Evolutionary conservation across 2,113 vertebrate species (phyloP), one percentile per base, ranked within the genome.

Genomic region (Nicator chloris): DNA sequence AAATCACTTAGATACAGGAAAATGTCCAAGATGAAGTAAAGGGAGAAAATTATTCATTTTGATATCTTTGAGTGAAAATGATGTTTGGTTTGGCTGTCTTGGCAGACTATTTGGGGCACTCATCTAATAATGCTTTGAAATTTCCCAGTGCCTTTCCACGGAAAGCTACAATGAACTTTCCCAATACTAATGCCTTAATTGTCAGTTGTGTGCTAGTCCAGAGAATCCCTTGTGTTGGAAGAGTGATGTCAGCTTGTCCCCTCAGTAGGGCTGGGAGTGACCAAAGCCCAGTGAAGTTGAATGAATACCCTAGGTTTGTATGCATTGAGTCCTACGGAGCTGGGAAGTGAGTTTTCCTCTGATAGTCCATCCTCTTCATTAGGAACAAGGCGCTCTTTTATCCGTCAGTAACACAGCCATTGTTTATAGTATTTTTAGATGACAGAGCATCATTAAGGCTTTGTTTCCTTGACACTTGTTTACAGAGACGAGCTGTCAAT

Each of bases 371-470:
- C 37, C 24, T 82, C 63, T 95, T 95, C 86, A 39, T 96, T 95
- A 94, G 60, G 72, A 94, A 78, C 69, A 95, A 94, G 56, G 64
- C 86, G 21, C 10, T 85, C 91, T 78, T 93, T 91, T 92, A 86
- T 91, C 70, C 7, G 1, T 68, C 33, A 61, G n/a, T 83, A 72
- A 26, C n/a, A 50, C 50, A 61, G 77, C 30, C 59, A 7, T 61
- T 92, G 80, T 90, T 93, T 91, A 73, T 86, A 81, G 47, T 83
- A 77, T 78, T 94, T 89, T 92, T 86, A 94, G 37, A 86, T 63
- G 76, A 81, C 68, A 84, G 61, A 56, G 56, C 79, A 60, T 92
- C 30, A 79, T 85, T 69, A 63, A 88, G 64, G 39, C 68, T 92
- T 96, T 92, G 75, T 96, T 90, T 95, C 18, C 45, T 86, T 88